phyloP scores from a whole-genome alignment of 2,797 vertebrate species.

The Acropternis orthonyx region DNA sequence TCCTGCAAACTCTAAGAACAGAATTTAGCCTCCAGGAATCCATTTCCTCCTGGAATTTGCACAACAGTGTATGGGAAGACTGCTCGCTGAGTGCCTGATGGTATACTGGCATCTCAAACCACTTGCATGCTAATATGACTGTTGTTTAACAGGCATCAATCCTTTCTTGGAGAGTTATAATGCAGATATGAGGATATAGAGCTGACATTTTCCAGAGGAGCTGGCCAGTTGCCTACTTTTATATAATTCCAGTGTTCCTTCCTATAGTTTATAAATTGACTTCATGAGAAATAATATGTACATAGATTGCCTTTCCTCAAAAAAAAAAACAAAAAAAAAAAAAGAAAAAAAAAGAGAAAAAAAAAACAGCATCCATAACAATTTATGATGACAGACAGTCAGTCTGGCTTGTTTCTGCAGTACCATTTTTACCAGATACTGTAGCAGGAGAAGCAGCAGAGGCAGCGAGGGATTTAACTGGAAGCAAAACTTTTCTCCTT shows the following conservation, averaged over 20 bases:
- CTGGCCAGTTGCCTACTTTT: neutral
- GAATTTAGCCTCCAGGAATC: neutral
- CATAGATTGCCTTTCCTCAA: neutral
- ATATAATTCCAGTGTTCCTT: neutral
- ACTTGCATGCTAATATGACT: neutral
- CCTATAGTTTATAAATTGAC: neutral
- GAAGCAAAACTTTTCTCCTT: neutral
- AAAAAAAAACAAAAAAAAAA: neutral
- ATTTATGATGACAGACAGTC: neutral
- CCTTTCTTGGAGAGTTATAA: neutral
- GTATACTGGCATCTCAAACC: neutral
- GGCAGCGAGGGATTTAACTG: neutral
- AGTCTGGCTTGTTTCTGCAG: neutral
- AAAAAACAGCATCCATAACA: neutral
- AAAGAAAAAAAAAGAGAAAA: neutral
- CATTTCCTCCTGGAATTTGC: neutral
- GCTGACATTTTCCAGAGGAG: neutral
- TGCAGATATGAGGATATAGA: neutral
- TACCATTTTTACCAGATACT: neutral
- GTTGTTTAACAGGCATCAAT: neutral
- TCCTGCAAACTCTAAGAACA: neutral
- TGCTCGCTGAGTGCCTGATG: neutral
- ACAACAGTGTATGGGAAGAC: neutral
- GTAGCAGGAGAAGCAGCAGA: neutral
- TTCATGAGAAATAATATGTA: neutral